Evolutionary conservation across 2,888 invertebrate species (phyloP).

Genomic region (Argynnis bischoffii): DNA sequence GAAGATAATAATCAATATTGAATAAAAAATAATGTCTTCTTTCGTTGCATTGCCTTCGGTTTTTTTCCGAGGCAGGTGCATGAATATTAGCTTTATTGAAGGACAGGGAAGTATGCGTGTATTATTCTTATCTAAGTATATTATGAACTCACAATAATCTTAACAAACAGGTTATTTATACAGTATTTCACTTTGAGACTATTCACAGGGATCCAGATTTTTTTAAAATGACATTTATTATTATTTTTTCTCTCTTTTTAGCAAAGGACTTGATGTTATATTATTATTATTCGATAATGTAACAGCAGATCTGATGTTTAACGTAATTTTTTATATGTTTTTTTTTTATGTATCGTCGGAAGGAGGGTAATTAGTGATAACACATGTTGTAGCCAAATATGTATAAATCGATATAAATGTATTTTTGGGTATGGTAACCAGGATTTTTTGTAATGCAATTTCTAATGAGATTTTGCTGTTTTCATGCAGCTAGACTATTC

Average conservation of each 20-base stretch:
- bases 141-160: neutral
- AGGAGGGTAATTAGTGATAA: constrained; percentile 31
- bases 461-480: constrained; percentile 66
- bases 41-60: constrained; percentile 55
- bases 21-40: constrained; percentile 42
- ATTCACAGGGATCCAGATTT: constrained; percentile 48
- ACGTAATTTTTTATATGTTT: constrained; percentile 2
- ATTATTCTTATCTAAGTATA: constrained; percentile 13
- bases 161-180: neutral
- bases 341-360: constrained; percentile 17
- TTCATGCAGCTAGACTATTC: constrained; percentile 46
- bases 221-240: constrained; percentile 19
- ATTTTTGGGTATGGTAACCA: constrained; percentile 58
- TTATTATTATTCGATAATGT: constrained; percentile 28
- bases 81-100: constrained; percentile 70
- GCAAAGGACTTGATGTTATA: constrained; percentile 40
- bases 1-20: constrained; percentile 36
- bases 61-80: constrained; percentile 60
- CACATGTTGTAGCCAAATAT: constrained; percentile 49
- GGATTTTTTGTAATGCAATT: constrained; percentile 63
- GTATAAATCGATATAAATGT: constrained; percentile 43
- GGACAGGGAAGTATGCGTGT: constrained; percentile 72
- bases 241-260: constrained; percentile 20
- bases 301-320: constrained; percentile 48
- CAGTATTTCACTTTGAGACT: constrained; percentile 16